Base-by-base conservation (phyloP, 1,140 invertebrate genomes). In the Dreissena polymorpha region DNA sequence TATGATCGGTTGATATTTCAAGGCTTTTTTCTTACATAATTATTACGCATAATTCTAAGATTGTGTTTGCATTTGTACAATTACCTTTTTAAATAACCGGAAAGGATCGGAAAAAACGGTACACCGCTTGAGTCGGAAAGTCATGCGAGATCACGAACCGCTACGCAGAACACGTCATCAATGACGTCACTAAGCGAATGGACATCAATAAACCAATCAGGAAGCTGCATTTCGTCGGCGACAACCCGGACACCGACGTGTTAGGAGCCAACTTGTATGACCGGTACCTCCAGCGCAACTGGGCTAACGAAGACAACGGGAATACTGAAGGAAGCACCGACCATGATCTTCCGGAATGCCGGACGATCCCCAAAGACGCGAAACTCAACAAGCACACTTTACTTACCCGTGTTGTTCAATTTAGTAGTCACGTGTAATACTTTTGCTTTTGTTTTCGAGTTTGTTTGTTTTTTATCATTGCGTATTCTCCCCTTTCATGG, bases 231-330 rank as follows among this genome's bases (percentile, higher is more conserved):
- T 93, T 91, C 80, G 89, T 93, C 83, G 93, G 93, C 55, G 96
- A 96, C 88, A 96, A 96, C 89, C 94, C 95, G 27, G 94, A 95
- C 84, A 95, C 95, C 0, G 96, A 96, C 88, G 94, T 96, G 23
- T 95, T 95, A 87, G 96, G 96, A 21, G 95, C 95, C 14, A 96
- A 96, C 90, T 90, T 96, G n/a, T 96, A 96, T 88, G 94, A 95
- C 86, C 93, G 95, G 86, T 95, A 95, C 88, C 92, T 96, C 18
- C 86, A 85, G 49, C 57, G 74, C 21, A 65, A 69, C 0, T 72
- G 65, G 57, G 29, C 55, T 18, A 70, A 86, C 25, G 51, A 68
- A 14, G 79, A 86, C 49, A 86, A 87, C 29, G 63, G 65, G 7
- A 78, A 68, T 63, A 55, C 51, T 21, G 55, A 74, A 51, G 73